A percentile compares a stretch with the other conserved stretches of the same genome.
Evolutionary conservation across 2,888 invertebrate genomes (phyloP).

Genomic region (Andrena bicolor): DNA sequence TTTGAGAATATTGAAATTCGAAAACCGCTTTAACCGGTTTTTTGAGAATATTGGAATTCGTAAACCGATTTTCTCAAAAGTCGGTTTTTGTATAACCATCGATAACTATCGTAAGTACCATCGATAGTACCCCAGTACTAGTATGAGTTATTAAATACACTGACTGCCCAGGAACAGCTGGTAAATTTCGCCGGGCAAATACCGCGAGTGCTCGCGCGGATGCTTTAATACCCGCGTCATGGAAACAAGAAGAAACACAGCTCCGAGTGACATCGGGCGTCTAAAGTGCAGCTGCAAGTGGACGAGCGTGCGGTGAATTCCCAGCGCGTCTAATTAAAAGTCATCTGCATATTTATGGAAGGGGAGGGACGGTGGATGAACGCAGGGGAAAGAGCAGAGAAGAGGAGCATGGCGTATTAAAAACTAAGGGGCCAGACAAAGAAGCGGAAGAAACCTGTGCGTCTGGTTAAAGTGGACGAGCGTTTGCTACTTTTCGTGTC

Average conservation of each 20-base stretch:
- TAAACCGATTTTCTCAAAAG: too few relatives aligned
- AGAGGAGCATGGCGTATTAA: conserved; percentile 43
- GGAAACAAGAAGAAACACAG: conserved; percentile 47
- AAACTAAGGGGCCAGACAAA: conserved; percentile 56
- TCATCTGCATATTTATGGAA: conserved; percentile 69
- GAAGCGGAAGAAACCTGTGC: conserved; percentile 52
- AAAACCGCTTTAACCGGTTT: too few relatives aligned
- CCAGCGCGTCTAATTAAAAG: conserved; percentile 68
- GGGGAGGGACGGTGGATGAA: conserved; percentile 38
- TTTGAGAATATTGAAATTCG: too few relatives aligned
- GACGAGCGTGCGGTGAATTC: conserved; percentile 67
- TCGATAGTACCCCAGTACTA: too few relatives aligned
- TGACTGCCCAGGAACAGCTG: conserved; percentile 6
- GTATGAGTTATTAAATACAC: not conserved
- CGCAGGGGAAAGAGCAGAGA: conserved; percentile 18
- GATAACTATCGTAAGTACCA: too few relatives aligned
- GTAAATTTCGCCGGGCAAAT: conserved; percentile 10
- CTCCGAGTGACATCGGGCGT: conserved; percentile 56
- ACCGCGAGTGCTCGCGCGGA: conserved; percentile 12
- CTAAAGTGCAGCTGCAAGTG: conserved; percentile 68
- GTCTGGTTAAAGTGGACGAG: conserved; percentile 50
- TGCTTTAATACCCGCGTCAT: conserved; percentile 52
- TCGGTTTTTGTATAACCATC: too few relatives aligned
- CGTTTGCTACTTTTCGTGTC: conserved; percentile 40
- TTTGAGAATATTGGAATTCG: too few relatives aligned